Base-by-base conservation (phyloP, 2,113 vertebrate genomes). In the Trichechus manatus region DNA sequence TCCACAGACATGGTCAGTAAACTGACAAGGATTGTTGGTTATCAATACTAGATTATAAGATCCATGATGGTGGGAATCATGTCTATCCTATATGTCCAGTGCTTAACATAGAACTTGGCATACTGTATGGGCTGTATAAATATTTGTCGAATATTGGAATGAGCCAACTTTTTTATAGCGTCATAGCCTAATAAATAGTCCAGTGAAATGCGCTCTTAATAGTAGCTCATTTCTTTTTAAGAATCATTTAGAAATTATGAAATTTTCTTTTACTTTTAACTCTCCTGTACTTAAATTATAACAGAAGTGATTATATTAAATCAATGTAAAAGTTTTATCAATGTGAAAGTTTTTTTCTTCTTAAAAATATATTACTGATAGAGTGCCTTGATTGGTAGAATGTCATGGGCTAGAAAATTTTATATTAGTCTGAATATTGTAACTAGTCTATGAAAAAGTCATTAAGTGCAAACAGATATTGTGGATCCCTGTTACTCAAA, bases 191-290 rank as follows among this genome's bases (percentile, higher is more conserved):
- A 39, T 59, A 93, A 89, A 75, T 70, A 63, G 25, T 72, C 14
- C 20, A 72, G 6, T 89, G 25, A 89, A 89, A n/a, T 84, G 6
- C 9, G 75, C 87, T 74, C 29, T 53, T 87, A 47, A 92, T 50
- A 44, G 25, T 86, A 82, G 29, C 15, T 81, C 15, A n/a, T 78
- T 95, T 83, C 44, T 63, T 89, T 74, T 42, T 64, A 77, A 47
- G 14, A 64, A 77, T 75, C 66, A 82, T 33, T 80, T 93, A 90
- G 81, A 81, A 93, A 79, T 87, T 15, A 77, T 61, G 19, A 56
- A 91, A 47, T 90, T 94, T 19, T 91, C 68, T 91, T 96, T 93
- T 91, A 72, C 25, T 95, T 93, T 1, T 53, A 72, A 63, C 88
- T 59, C 17, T 78, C 8, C 23, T 78, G 36, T 92, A 89, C 80